Evolutionary conservation across 2,888 invertebrate genomes (phyloP), one percentile per base, ranked within the genome.

Genomic region (Charanyca ferruginea): DNA sequence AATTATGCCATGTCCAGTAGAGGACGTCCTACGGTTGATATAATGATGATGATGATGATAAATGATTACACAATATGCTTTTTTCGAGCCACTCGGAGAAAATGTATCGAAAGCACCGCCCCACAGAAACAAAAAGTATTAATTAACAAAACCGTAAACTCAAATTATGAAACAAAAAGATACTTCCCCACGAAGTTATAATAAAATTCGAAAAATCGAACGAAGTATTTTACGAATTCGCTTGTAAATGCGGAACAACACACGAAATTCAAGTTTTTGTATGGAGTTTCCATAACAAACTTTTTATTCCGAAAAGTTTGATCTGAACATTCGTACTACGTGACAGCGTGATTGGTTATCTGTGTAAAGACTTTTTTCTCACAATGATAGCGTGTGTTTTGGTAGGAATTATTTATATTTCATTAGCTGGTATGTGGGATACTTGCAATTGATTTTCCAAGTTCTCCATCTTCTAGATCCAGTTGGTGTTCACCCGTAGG

Each of bases 231-330:
- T 20, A 45, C 25, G 22, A 48, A 62, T 51, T 18, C 18, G 41
- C 18, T 58, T 66, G 11, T 54, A 28, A 60, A 75, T 42, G 20
- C 47, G 42, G 32, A 41, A 47, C 53, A 59, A 53, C 66, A 23
- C 47, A 54, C 38, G 58, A 52, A 32, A 48, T 60, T 35, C 60
- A 32, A 48, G 32, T 45, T 74, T 76, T 41, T 62, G 16, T 45
- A 45, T 35, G n/a, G 45, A 22, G 25, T 55, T 47, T 69, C 70
- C 68, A 72, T 71, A 76, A 59, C 55, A 71, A 79, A 72, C 52
- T 66, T 77, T 76, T 65, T 32, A 57, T 76, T 60, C 22, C 42
- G 6, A 52, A 44, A 72, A 72, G 41, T 72, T 72, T 9, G 22
- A 3, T 22, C 20, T 22, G 47, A 35, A 64, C 42, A 44, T 32